Conservation (phyloP, 2,113 vertebrate genomes). For the Rhombomys opimus region DNA sequence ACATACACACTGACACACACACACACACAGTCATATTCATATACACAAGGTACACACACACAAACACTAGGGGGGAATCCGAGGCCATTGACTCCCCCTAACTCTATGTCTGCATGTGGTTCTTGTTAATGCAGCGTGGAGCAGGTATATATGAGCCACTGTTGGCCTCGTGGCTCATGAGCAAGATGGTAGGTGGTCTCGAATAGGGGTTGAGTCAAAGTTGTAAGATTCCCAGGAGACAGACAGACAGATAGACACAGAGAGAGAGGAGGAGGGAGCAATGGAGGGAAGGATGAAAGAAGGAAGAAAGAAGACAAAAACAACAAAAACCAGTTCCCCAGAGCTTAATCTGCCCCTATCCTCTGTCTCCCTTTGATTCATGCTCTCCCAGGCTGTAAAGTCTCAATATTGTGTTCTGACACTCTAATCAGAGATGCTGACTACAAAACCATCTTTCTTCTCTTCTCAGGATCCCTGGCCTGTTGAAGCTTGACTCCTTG, state of each 20-base stretch:
- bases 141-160: neutral
- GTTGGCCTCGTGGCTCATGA: neutral
- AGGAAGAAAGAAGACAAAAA: neutral
- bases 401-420: neutral
- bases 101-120: neutral
- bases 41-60: neutral
- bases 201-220: neutral
- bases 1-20: neutral
- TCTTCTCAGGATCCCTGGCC: neutral
- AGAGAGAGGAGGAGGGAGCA: no score
- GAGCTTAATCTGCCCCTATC: neutral
- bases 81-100: neutral
- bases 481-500: neutral
- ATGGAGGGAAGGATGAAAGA: no score
- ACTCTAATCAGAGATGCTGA: neutral
- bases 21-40: neutral
- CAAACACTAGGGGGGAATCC: neutral
- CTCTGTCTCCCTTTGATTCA: neutral
- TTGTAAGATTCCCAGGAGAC: neutral
- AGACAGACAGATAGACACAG: neutral
- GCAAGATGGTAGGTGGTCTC: neutral
- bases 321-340: neutral
- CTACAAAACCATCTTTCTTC: slow-evolving; percentile 39
- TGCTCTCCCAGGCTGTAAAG: neutral
- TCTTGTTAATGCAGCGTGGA: neutral